Evolutionary conservation across 2,888 invertebrate genomes (phyloP), one percentile per base, ranked within the genome.

Genomic region (Digitonthophagus gazella): DNA sequence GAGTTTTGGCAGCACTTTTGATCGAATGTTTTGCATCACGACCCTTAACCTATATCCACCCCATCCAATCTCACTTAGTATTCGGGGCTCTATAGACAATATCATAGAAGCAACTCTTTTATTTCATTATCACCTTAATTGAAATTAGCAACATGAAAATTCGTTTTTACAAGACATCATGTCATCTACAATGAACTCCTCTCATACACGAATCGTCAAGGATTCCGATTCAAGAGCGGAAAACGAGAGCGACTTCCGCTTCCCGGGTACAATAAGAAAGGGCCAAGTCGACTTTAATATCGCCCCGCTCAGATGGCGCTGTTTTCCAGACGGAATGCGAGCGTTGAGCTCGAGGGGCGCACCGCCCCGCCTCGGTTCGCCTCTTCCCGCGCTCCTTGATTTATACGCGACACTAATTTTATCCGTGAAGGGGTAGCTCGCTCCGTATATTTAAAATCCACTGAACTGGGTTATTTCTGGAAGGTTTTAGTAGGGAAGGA

Each of bases 381-480:
- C 28, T 44, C 11, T 44, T 44, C 28, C 28, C 28, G 28, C 11
- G 28, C 28, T 44, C 28, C 55, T 67, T 69, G 69, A 69, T 69
- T 69, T 69, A 69, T 69, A 66, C 66, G 66, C 69, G 69, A 66
- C 64, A 66, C 69, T 69, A 69, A 69, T 69, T 69, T 69, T 67
- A 68, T 65, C 61, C 68, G 65, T 65, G 68, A 68, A 68, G 68
- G 67, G 69, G 69, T 58, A 44, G 69, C 67, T 57, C 57, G 69
- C 67, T 64, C 44, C 67, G 69, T 69, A 67, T 67, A 69, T 69
- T 67, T 67, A 67, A 69, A 69, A 68, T 68, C 68, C 68, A 65
- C 65, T 68, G 68, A 68, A 68, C 67, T 66, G 69, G 69, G 67
- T 69, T 67, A 69, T 69, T 69, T 69, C 69, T 44, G 28, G 28